These are phyloP conservation scores for Sesia apiformis DNA, from an alignment of 2,888 invertebrate species.

Conservation along the genomic window DNA sequence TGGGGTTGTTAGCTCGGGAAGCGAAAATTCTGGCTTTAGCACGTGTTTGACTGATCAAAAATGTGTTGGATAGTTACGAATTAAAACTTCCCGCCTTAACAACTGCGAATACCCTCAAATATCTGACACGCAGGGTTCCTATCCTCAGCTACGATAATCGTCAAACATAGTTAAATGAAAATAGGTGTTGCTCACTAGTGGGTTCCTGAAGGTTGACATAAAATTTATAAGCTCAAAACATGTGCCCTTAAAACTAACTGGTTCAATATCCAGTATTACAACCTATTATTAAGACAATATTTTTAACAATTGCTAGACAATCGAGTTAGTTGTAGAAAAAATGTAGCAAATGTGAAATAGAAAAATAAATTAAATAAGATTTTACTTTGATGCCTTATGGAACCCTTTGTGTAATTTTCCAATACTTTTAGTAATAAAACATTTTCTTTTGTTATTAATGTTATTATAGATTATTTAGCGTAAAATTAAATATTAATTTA, in stretches of 20 bases:
- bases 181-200: constrained; percentile 4
- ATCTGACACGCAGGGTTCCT: constrained; percentile 68
- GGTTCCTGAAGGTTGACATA: constrained; percentile 12
- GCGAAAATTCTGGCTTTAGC: constrained; percentile 6
- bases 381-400: too few species aligned
- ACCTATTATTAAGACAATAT: too few species aligned
- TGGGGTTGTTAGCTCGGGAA: constrained; percentile 40
- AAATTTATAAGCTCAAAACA: not conserved
- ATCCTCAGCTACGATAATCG: constrained; percentile 59
- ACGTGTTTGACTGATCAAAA: constrained; percentile 4
- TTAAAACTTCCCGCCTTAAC: constrained; percentile 29
- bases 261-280: not conserved
- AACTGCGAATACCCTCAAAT: constrained; percentile 47
- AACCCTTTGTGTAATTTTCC: too few species aligned
- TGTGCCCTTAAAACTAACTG: not conserved
- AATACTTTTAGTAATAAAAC: too few species aligned
- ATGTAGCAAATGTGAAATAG: too few species aligned
- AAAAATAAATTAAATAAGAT: too few species aligned
- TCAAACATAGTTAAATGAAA: not conserved
- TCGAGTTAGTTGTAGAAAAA: too few species aligned
- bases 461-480: too few species aligned
- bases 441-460: too few species aligned
- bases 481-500: too few species aligned
- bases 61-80: constrained; percentile 5
- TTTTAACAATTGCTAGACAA: too few species aligned